A percentile compares a stretch with the other conserved stretches of the same genome.
Conservation (phyloP, 2,113 vertebrate species). For the Pseudolaguvia tuberculata region DNA sequence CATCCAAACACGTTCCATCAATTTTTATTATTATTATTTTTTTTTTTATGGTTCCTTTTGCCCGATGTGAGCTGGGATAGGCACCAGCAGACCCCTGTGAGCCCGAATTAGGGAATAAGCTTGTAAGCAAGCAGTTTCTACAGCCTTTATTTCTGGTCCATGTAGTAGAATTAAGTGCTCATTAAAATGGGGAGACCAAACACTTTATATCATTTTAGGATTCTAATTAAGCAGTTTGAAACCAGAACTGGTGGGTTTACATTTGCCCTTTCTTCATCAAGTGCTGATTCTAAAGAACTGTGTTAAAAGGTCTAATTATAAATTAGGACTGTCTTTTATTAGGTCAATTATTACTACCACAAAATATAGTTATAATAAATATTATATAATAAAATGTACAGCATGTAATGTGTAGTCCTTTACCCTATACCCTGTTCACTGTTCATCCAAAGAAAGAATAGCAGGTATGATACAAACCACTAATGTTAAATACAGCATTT, state of each 20-base stretch:
- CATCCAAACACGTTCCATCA: too few relatives aligned
- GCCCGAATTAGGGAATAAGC: too few relatives aligned
- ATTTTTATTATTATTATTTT: too few relatives aligned
- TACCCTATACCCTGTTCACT: not conserved
- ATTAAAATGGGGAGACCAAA: not conserved
- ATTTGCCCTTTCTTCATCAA: not conserved
- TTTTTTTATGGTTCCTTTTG: too few relatives aligned
- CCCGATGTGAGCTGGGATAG: too few relatives aligned
- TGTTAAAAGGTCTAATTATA: not conserved
- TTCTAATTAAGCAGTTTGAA: not conserved
- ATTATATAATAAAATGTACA: not conserved
- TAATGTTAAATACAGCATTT: not conserved
- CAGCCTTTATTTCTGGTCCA: not conserved
- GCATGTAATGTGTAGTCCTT: not conserved
- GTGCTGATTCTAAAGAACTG: not conserved
- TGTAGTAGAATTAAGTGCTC: not conserved
- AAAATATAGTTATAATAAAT: not conserved
- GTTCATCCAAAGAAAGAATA: not conserved
- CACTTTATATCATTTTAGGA: not conserved
- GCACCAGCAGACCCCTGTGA: too few relatives aligned
- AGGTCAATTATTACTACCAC: too few relatives aligned
- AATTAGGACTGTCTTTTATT: not conserved
- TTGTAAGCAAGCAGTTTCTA: conserved; percentile 42
- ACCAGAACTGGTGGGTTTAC: not conserved
- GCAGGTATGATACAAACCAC: not conserved